These are phyloP conservation scores for Scaptodrosophila lebanonensis DNA, from an alignment of 1,140 invertebrate species.

Conservation along the genomic window DNA sequence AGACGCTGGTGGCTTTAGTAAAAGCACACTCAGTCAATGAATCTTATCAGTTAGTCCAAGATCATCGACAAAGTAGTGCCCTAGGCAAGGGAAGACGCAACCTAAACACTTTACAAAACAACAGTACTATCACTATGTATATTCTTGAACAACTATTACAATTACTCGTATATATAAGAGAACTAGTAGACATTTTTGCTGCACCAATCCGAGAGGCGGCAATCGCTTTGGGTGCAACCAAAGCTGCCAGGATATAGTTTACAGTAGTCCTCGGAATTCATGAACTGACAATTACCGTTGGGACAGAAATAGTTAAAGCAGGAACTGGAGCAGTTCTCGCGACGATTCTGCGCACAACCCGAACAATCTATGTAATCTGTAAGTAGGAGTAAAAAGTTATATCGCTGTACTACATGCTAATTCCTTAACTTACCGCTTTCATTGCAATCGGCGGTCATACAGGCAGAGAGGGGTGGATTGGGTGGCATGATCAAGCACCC, in stretches of 20 bases:
- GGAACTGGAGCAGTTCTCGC: constrained; percentile 38
- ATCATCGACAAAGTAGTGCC: no score
- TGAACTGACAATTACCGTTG: constrained; percentile 30
- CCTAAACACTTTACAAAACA: no score
- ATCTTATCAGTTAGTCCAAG: no score
- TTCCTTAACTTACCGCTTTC: constrained; percentile 34
- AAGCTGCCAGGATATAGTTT: constrained; percentile 43
- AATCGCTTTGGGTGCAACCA: constrained; percentile 44
- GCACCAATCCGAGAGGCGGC: constrained; percentile 63
- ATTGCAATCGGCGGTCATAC: constrained; percentile 37
- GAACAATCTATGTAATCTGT: constrained; percentile 56
- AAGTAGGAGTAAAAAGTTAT: not conserved
- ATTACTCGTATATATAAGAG: no score
- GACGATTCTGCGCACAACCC: constrained; percentile 39
- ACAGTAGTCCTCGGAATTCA: constrained; percentile 48
- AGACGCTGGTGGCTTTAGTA: no score
- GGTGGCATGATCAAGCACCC: constrained; percentile 54
- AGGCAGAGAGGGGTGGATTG: constrained; percentile 46
- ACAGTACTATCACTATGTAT: no score
- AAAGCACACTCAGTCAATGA: no score
- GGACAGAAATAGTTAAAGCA: constrained; percentile 61
- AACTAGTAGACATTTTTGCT: constrained; percentile 31
- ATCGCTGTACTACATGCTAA: not conserved
- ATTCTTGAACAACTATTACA: no score
- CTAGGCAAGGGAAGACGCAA: no score